Percentiles rank a stretch among this genome's conserved stretches.
Conservation (phyloP, 2,797 vertebrate genomes). For the Apodemus agrarius region DNA sequence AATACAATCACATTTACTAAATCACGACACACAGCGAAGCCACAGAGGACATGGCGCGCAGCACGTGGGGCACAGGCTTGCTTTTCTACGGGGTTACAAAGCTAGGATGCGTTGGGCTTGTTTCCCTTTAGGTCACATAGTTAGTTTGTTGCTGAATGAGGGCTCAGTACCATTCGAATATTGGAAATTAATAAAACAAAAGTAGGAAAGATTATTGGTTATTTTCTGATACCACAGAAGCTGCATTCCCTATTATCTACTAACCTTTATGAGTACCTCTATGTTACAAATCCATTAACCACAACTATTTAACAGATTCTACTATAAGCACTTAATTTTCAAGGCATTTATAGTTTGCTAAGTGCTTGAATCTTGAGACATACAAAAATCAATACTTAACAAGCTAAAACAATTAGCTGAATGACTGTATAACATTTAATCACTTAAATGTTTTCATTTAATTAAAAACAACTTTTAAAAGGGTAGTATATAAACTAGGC, state of each 20-base stretch:
- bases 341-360: constrained; percentile 28
- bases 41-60: not conserved
- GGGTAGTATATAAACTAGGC: not conserved
- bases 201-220: not conserved
- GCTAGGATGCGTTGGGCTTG: not conserved
- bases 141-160: not conserved
- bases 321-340: not conserved
- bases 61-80: not conserved
- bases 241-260: not conserved
- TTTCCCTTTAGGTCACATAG: not conserved
- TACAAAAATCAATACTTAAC: constrained; percentile 34
- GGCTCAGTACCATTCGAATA: not conserved
- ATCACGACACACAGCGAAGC: not conserved
- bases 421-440: not conserved
- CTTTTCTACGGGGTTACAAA: not conserved
- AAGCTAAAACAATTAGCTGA: constrained; percentile 54
- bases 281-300: not conserved
- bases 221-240: not conserved
- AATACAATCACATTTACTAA: not conserved
- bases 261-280: not conserved
- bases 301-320: not conserved
- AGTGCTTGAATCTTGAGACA: constrained; percentile 25
- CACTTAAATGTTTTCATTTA: constrained; percentile 37
- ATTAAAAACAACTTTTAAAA: constrained; percentile 17
- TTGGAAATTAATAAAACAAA: constrained; percentile 46